phyloP scores from a whole-genome alignment of 2,888 invertebrate genomes.

The Heteromurus nitidus region DNA sequence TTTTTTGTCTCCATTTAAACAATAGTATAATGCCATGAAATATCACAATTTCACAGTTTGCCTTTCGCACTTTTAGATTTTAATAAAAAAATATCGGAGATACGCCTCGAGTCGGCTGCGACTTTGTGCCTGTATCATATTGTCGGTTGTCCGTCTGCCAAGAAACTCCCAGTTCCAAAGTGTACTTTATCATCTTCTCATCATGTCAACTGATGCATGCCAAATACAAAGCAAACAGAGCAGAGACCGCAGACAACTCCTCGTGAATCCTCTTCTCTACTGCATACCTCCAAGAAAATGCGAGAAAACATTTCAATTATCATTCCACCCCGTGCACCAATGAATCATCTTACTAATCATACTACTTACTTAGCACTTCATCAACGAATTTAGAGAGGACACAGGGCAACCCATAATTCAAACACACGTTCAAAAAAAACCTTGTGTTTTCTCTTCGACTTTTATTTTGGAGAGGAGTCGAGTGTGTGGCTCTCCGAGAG shows the following conservation, averaged over 20 bases:
- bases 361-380: conserved; percentile 10
- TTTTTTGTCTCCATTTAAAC: not conserved
- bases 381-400: no score
- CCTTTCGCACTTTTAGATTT: conserved; percentile 24
- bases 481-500: no score
- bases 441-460: no score
- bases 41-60: conserved; percentile 38
- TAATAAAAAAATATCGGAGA: not conserved
- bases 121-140: conserved; percentile 12
- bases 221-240: conserved; percentile 35
- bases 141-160: conserved; percentile 40
- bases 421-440: no score
- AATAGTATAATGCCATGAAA: conserved; percentile 21
- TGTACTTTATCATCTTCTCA: conserved; percentile 42
- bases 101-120: conserved; percentile 40
- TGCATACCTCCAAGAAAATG: conserved; percentile 31
- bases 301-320: conserved; percentile 50
- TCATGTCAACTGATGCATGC: conserved; percentile 36
- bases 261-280: not conserved
- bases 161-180: conserved; percentile 18
- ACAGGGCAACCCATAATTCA: no score
- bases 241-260: conserved; percentile 24
- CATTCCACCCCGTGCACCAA: conserved; percentile 37
- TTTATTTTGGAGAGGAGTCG: no score
- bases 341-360: conserved; percentile 51